phyloP scores from a whole-genome alignment of 2,797 vertebrate species.

The Decapterus maruadsi region DNA sequence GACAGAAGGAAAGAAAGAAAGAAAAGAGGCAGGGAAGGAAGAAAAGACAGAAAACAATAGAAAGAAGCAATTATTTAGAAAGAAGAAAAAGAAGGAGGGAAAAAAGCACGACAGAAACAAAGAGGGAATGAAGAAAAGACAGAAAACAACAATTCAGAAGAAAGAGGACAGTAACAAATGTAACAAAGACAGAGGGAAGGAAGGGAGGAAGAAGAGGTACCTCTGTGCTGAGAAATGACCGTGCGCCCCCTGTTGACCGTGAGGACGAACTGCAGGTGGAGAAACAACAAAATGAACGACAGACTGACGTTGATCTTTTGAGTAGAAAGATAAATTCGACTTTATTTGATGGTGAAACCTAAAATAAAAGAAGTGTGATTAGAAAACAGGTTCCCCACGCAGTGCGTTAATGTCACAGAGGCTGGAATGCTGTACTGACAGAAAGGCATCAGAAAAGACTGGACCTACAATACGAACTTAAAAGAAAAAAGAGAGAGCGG shows the following conservation, averaged over 20 bases:
- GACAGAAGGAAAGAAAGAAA: too few relatives aligned
- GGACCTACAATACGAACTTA: slow-evolving; percentile 65
- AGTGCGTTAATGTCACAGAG: slow-evolving; percentile 82
- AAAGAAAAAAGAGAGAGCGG: slow-evolving; percentile 43
- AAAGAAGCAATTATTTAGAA: too few relatives aligned
- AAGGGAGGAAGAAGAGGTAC: background rate
- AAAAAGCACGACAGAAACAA: too few relatives aligned
- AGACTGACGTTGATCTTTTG: slow-evolving; percentile 35
- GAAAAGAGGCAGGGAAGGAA: too few relatives aligned
- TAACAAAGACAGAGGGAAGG: too few relatives aligned
- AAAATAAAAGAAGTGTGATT: slow-evolving; percentile 88
- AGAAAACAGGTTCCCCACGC: slow-evolving; percentile 92
- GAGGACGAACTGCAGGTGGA: slow-evolving; percentile 34
- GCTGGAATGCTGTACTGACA: slow-evolving; percentile 94
- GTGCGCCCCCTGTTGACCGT: slow-evolving; percentile 54
- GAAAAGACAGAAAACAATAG: too few relatives aligned
- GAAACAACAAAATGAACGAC: background rate
- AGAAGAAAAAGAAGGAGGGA: too few relatives aligned
- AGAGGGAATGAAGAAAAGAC: too few relatives aligned
- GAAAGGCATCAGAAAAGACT: slow-evolving; percentile 86
- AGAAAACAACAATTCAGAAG: too few relatives aligned
- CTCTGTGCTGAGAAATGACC: background rate
- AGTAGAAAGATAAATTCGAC: slow-evolving; percentile 95
- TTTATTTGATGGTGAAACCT: slow-evolving; percentile 96
- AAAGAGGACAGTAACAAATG: too few relatives aligned